Base-by-base conservation (phyloP, 2,797 vertebrate species). In the Danio kyathit region DNA sequence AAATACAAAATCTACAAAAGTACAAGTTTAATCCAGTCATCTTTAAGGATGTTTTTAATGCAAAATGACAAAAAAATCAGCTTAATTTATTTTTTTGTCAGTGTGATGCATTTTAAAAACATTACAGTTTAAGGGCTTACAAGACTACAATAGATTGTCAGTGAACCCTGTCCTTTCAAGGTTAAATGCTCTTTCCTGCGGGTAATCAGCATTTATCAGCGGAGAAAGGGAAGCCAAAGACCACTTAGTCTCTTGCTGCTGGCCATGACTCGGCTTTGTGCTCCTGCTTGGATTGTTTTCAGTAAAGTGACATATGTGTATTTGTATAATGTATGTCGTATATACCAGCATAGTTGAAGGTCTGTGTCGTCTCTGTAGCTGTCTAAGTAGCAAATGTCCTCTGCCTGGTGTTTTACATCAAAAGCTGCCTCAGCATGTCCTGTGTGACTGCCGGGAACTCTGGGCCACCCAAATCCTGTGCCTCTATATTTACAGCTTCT, bases 51-150 rank as follows among this genome's bases (percentile, higher is more conserved):
- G 10, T 43, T 43, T 54, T 43, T 21, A 21, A 5, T 44, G 17
- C n/a, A 29, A 57, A 57, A 73, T 46, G 5, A 14, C 6, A 13
- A 7, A 19, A 41, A 29, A 29, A 29, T 1, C 29, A 1, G 29
- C 29, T 29, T 29, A 29, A 29, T 52, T 8, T 6, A 16, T 16
- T 7, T 67, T 29, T 13, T 46, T 7, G 0, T 0, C 5, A 57
- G 40, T 19, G 70, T 57, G 44, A 41, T 57, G 29, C n/a, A 13
- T 51, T 51, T 41, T 38, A 51, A n/a, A 61, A 52, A 41, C 90
- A 90, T 91, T 90, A 91, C 90, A 90, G 82, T 86, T 82, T 56
- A 77, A 29, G 56, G 38, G 44, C 81, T 84, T 90, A 91, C 90
- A 91, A 89, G 87, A 84, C 70, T 64, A 71, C 44, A 38, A 57